Base-by-base conservation (phyloP, 1,140 invertebrate species). In the Stegodyphus dumicola region DNA sequence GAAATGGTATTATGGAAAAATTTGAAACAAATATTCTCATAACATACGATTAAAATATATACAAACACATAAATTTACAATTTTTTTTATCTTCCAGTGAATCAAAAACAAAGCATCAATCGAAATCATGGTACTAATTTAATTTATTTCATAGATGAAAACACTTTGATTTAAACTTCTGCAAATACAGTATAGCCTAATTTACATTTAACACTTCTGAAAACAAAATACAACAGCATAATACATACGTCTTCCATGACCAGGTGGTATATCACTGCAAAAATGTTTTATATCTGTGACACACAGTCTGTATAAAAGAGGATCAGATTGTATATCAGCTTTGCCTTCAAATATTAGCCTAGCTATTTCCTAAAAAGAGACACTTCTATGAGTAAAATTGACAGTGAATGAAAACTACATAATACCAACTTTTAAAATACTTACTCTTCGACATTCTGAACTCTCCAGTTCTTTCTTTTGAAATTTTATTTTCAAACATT, bases 401-500 rank as follows among this genome's bases (percentile, higher is more conserved):
- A 60, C 9, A 60, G 9, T 10, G 56, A 10, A 60, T 10, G 15
- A 15, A 60, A 60, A 10, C 9, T 60, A 10, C 15, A 10, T 5
- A 10, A 5, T 10, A 60, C 2, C 9, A 60, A 10, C 9, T 10
- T 10, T 60, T 15, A 9, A 60, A 60, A 9, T 66, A 10, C 75
- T 76, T 77, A 89, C 87, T 54, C 77, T 89, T 77, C 92, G 90
- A 90, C 96, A 97, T 87, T 94, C 93, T 15, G 93, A 92, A 83
- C 93, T 94, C 88, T 93, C 93, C 13, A 96, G 94, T 90, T 93
- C 93, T 89, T 93, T 94, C 89, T 92, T 92, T 80, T 93, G 91
- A 86, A 96, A 94, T 87, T 93, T 94, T 89, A 93, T 93, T 91
- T 98, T 98, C 11, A 99, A 91, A 91, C 97, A 99, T 91, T 98